A percentile compares a stretch with the other conserved stretches of the same genome.
Evolutionary conservation across 2,888 invertebrate genomes (phyloP).

Genomic region (Lamellibrachia columna): DNA sequence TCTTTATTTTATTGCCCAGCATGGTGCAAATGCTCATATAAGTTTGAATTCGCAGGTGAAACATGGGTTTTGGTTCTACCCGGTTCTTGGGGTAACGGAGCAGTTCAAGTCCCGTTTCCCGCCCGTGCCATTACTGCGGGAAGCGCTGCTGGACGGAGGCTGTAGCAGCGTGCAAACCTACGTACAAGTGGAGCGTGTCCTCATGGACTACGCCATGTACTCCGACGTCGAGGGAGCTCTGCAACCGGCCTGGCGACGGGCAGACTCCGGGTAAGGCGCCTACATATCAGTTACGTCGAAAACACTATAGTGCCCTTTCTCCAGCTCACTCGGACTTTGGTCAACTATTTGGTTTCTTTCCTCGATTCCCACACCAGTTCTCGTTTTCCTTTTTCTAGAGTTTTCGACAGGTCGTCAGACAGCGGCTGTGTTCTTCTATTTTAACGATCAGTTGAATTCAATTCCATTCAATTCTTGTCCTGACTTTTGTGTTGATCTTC

Average conservation of each 20-base stretch:
- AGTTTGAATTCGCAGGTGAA: not conserved
- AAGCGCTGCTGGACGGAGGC: not conserved
- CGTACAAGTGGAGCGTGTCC: not conserved
- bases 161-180: not conserved
- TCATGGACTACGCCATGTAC: conserved; percentile 6
- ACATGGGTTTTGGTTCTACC: not conserved
- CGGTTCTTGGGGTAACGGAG: not conserved
- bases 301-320: no score
- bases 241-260: not conserved
- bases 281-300: not conserved
- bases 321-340: no score
- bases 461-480: no score
- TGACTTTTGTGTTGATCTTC: no score
- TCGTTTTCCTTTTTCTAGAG: no score
- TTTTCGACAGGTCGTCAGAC: no score
- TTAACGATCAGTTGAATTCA: no score
- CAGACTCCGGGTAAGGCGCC: not conserved
- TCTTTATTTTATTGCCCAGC: no score
- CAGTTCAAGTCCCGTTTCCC: not conserved
- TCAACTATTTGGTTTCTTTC: no score
- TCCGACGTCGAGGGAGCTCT: not conserved
- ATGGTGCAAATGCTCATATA: no score
- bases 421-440: no score
- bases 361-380: no score
- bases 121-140: not conserved